Evolutionary conservation across 2,113 vertebrate genomes (phyloP), one percentile per base, ranked within the genome.

Genomic region (Xenopus tropicalis): DNA sequence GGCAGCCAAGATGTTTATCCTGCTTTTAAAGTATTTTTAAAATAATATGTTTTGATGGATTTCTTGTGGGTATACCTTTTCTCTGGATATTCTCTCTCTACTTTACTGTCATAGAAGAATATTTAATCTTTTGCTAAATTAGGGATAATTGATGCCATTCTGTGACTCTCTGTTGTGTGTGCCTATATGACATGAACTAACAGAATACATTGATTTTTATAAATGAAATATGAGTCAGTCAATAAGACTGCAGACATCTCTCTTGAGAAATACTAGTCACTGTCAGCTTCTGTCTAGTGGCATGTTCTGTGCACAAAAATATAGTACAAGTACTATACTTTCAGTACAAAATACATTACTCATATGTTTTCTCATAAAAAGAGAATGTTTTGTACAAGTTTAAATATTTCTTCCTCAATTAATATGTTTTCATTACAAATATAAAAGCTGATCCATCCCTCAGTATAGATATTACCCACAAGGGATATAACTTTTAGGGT

Each of bases 181-280:
- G 11, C 23, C 42, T 24, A 22, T 20, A 20, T 54, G 20, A 54
- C 46, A 42, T 54, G 46, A 72, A 64, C 63, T 25, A 48, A 23
- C 63, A 59, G 62, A 59, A 23, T 23, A 43, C 70, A 72, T 61
- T 74, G 14, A 57, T 74, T 66, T 13, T 74, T 22, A 29, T 58
- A 67, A 59, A 66, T 44, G 54, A 67, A 67, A 29, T 52, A 58
- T 54, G 29, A 67, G 29, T 16, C 10, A 61, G 42, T 67, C 63
- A 67, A 67, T 74, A 23, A 74, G 54, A 42, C 21, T n/a, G 23
- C 72, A 67, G 64, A 48, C 51, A 59, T 58, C 24, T 66, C 37
- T 72, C 4, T 23, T 25, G n/a, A 10, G 20, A 66, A 73, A 59
- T 73, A 57, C 21, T 48, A 48, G 13, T 29, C 59, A 29, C 51